phyloP scores from a whole-genome alignment of 2,113 vertebrate species.

The Coturnix japonica region DNA sequence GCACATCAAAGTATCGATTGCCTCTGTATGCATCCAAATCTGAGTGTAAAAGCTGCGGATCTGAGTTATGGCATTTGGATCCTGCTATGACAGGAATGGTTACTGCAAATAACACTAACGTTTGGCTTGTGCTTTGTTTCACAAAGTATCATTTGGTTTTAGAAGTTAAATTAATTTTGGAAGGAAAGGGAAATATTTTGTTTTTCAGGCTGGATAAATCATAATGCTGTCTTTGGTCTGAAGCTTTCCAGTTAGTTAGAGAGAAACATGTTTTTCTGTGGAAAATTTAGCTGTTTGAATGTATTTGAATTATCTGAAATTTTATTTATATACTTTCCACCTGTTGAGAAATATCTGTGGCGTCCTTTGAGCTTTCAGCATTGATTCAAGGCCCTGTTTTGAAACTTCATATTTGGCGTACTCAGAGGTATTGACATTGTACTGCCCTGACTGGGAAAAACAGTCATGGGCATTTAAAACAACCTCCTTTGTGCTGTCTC shows the following conservation, averaged over 20 bases:
- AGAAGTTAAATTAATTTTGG: not conserved
- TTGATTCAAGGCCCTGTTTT: slow-evolving; percentile 33
- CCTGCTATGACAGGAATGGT: not conserved
- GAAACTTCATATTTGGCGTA: slow-evolving; percentile 31
- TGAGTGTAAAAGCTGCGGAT: not conserved
- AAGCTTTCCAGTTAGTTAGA: not conserved
- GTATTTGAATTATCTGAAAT: slow-evolving; percentile 39
- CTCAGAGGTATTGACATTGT: slow-evolving; percentile 31
- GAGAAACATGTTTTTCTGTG: slow-evolving; percentile 13
- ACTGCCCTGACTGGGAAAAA: slow-evolving; percentile 36
- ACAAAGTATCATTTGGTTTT: not conserved
- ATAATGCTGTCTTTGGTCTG: not conserved
- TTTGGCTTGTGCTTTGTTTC: slow-evolving; percentile 12
- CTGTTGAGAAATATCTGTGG: slow-evolving; percentile 44
- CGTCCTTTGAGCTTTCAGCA: not conserved
- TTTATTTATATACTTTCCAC: slow-evolving; percentile 47
- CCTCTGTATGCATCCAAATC: not conserved
- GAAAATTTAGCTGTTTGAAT: slow-evolving; percentile 27
- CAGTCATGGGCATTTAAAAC: not conserved
- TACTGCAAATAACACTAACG: not conserved
- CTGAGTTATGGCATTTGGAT: not conserved
- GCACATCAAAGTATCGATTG: not conserved
- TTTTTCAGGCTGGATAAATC: slow-evolving; percentile 20
- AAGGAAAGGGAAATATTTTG: not conserved
- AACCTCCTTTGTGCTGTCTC: not conserved